Percentiles rank a stretch among this genome's conserved stretches.
Evolutionary conservation across 2,113 vertebrate genomes (phyloP).

Genomic region (Sigmodon hispidus): DNA sequence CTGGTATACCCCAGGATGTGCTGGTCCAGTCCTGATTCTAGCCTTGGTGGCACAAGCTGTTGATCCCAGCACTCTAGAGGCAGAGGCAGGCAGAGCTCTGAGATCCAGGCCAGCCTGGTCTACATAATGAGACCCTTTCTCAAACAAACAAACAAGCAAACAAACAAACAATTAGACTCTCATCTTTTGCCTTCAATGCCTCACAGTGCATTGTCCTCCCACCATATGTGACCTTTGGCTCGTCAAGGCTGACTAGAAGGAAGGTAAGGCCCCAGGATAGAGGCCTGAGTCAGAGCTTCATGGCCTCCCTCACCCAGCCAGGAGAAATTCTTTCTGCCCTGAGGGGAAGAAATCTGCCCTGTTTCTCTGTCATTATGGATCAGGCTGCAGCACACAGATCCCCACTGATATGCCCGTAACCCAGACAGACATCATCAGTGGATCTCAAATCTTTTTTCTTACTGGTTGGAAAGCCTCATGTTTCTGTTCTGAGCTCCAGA

Average conservation of each 20-base stretch:
- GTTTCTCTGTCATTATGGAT: neutral
- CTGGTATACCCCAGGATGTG: neutral
- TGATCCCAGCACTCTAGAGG: neutral
- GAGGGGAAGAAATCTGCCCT: neutral
- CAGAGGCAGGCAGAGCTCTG: neutral
- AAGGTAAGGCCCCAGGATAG: neutral
- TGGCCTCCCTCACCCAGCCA: neutral
- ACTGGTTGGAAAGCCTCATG: neutral
- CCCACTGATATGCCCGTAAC: accelerated
- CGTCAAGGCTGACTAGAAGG: neutral
- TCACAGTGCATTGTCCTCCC: neutral
- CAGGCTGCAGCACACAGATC: neutral
- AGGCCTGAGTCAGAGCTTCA: neutral
- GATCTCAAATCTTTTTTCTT: neutral
- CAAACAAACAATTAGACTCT: neutral
- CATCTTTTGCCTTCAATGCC: neutral
- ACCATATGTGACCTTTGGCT: neutral
- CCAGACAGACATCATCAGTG: neutral
- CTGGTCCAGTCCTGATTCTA: neutral
- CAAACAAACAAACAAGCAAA: neutral
- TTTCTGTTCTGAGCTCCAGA: neutral
- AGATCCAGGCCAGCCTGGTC: neutral
- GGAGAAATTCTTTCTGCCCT: neutral
- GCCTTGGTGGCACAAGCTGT: neutral
- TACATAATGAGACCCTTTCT: neutral